Base-by-base conservation (phyloP, 2,113 vertebrate genomes). In the Leucosticte australis region DNA sequence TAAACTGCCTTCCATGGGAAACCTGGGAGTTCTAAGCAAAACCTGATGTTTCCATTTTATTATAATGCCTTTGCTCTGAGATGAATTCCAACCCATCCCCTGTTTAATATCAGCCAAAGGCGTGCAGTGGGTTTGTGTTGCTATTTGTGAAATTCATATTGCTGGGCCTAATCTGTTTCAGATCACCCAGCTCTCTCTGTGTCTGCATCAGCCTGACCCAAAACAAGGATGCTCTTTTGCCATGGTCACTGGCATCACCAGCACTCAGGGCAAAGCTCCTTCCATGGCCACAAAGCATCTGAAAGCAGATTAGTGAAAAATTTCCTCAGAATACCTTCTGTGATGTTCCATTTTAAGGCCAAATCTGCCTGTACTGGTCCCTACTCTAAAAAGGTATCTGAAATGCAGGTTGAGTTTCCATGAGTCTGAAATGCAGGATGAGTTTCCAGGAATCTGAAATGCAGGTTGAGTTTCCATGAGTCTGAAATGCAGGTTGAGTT, bases 11-110 rank as follows among this genome's bases (percentile, higher is more conserved):
- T 92, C 89, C 82, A 7, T 59, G 91, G 95, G 94, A 87, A 93
- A 89, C 92, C 92, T 91, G 94, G 55, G 62, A 17, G 56, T 24
- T 63, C 6, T 94, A 87, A 96, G 70, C 64, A 50, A 82, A 96
- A 92, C 96, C 96, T 74, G 77, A 91, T 96, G 95, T 76, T 94
- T 47, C 74, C 78, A 77, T 95, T 89, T 91, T 74, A 30, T 82
- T 42, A 13, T 14, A 18, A 62, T 31, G 63, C 49, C 2, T 69
- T 94, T 7, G 3, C 81, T 91, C 65, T 8, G 28, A 79, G 91
- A 87, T 35, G 24, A 85, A 91, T 83, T 65, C 86, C 80, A 87
- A 83, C 47, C 62, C 69, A 70, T 79, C 87, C 81, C 59, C 94
- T 82, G 81, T 56, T 96, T 91, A 93, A 47, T 89, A 73, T 95